A percentile compares a stretch with the other conserved stretches of the same genome.
Evolutionary conservation across 1,140 invertebrate species (phyloP).

Genomic region (Nylanderia fulva): DNA sequence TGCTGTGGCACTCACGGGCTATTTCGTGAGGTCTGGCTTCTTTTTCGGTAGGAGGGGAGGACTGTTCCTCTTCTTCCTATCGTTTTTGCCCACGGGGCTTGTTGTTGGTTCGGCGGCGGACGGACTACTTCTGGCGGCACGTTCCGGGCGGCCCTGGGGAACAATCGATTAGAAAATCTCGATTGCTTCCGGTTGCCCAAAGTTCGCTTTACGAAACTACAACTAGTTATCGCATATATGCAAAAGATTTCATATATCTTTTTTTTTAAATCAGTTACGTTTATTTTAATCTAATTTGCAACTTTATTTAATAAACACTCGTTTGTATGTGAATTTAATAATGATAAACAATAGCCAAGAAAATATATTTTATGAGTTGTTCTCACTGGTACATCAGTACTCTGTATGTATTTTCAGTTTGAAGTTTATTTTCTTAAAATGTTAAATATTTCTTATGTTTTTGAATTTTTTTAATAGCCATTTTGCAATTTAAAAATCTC

Average conservation of each 20-base stretch:
- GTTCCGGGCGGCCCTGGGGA: constrained; percentile 84
- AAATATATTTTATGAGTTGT: background rate
- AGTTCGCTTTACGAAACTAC: constrained; percentile 21
- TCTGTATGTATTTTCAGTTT: background rate
- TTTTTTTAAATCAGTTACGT: too few relatives aligned
- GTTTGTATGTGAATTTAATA: background rate
- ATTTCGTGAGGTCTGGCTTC: constrained; percentile 61
- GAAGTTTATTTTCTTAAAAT: background rate
- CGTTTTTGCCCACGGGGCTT: constrained; percentile 63
- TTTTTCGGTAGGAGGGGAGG: constrained; percentile 65
- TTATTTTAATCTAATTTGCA: background rate
- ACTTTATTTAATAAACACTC: background rate
- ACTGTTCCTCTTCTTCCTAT: constrained; percentile 66
- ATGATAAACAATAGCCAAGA: background rate
- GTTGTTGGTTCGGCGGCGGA: constrained; percentile 83
- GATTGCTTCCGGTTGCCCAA: background rate
- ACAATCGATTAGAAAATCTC: constrained; percentile 67
- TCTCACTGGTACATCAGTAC: background rate
- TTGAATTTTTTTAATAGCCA: background rate
- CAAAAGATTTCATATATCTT: background rate
- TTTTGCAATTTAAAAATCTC: background rate
- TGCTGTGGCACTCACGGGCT: constrained; percentile 78
- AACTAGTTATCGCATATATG: background rate
- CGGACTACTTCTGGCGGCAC: constrained; percentile 86
- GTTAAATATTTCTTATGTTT: background rate